Base-by-base conservation (phyloP, 2,888 invertebrate genomes). In the Drosophila prostipennis region DNA sequence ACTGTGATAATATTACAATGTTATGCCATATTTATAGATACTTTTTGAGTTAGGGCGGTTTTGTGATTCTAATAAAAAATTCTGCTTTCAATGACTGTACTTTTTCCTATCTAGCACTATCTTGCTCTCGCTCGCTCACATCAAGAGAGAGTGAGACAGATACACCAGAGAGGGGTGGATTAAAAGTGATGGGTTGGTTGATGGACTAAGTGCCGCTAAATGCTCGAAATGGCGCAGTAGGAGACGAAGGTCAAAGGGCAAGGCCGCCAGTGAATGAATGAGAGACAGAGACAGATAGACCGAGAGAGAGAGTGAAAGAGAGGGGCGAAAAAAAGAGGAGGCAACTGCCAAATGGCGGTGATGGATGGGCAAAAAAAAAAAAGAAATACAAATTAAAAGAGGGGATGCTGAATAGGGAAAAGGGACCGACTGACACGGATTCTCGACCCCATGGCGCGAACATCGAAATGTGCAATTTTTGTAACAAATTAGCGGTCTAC, bases 401-500 rank as follows among this genome's bases (percentile, higher is more conserved):
- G 57, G 58, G 57, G 34, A 49, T 52, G 64, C 37, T 63, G 63
- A 16, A 45, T 37, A 46, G 71, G 52, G 39, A 42, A 43, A 42
- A 43, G 26, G 23, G 34, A 16, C 34, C 19, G 29, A 49, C 36
- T 43, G 45, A 69, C 57, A 56, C 42, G 55, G 46, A 67, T 69
- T 13, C 56, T 23, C 68, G 75, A 77, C 83, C 86, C 84, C 80
- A 70, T 80, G 76, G 46, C 26, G 61, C 51, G 61, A 39, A 45
- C 63, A 67, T 42, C 72, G 52, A 85, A 87, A 82, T 87, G 83
- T 87, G 83, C 86, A 82, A 85, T 77, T 87, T 71, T 82, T 82
- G 88, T 85, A 87, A 77, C 86, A 87, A 87, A 82, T 82, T 87
- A 85, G 83, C 86, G 51, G 64, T 58, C 65, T 58, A 69, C 59